Evolutionary conservation across 2,113 vertebrate species (phyloP).

Genomic region (Neodontobutis hainanensis): DNA sequence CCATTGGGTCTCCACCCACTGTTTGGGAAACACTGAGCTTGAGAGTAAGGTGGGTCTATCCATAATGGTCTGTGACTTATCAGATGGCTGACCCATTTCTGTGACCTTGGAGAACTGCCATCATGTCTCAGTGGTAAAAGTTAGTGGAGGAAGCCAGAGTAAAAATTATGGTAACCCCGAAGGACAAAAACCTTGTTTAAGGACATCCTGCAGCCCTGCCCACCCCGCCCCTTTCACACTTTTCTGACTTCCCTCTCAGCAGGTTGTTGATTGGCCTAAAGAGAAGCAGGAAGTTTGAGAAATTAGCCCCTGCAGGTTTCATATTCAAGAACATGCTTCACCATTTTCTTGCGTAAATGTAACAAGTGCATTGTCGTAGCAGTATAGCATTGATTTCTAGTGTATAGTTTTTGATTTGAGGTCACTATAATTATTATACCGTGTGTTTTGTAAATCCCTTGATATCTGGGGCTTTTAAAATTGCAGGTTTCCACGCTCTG

Average conservation of each 20-base stretch:
- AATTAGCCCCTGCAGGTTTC: slow-evolving; percentile 39
- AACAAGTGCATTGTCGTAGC: neutral
- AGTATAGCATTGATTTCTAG: neutral
- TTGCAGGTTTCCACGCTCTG: neutral
- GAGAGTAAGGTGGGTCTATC: neutral
- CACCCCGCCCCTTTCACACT: slow-evolving; percentile 34
- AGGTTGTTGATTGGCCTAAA: slow-evolving; percentile 61
- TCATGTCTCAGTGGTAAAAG: slow-evolving; percentile 36
- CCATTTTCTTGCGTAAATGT: neutral
- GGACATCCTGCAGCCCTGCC: slow-evolving; percentile 71
- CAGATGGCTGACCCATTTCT: slow-evolving; percentile 45
- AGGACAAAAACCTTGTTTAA: slow-evolving; percentile 59
- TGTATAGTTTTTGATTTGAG: neutral
- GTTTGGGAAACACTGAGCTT: neutral
- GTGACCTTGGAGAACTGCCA: slow-evolving; percentile 49
- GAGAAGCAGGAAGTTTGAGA: slow-evolving; percentile 56
- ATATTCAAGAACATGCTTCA: neutral
- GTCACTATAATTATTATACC: neutral
- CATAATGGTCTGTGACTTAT: slow-evolving; percentile 51
- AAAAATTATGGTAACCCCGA: slow-evolving; percentile 58
- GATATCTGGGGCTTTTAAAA: slow-evolving; percentile 4
- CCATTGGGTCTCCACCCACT: neutral
- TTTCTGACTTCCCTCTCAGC: slow-evolving; percentile 64
- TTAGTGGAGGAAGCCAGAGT: slow-evolving; percentile 59
- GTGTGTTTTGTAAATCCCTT: slow-evolving; percentile 6